phyloP scores from a whole-genome alignment of 2,113 vertebrate species.

The Corythaixoides concolor region DNA sequence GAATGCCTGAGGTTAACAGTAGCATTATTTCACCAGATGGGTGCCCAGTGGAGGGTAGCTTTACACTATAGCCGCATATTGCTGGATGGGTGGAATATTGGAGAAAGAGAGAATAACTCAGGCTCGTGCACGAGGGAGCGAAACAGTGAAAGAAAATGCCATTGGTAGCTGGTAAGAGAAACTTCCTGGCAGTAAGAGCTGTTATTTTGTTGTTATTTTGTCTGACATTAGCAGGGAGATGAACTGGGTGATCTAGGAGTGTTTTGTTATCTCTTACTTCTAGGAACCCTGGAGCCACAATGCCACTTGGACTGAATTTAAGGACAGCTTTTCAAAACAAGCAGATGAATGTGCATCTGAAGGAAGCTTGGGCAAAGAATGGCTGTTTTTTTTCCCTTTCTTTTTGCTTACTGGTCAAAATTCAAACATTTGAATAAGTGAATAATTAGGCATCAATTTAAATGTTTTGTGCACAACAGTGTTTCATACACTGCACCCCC shows the following conservation, averaged over 20 bases:
- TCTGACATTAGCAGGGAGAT: constrained; percentile 58
- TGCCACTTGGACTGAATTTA: constrained; percentile 42
- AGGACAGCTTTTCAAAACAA: constrained; percentile 56
- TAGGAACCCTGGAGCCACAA: constrained; percentile 60
- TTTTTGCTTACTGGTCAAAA: background rate
- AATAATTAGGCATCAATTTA: background rate
- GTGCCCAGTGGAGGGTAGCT: background rate
- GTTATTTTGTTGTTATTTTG: constrained; percentile 66
- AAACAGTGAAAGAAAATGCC: background rate
- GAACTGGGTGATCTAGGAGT: constrained; percentile 50
- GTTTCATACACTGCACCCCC: accelerated
- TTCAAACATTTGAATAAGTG: background rate
- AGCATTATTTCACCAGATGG: background rate
- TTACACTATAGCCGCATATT: background rate
- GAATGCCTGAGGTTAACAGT: background rate
- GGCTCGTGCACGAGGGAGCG: accelerated
- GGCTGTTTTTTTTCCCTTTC: background rate
- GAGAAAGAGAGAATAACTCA: background rate
- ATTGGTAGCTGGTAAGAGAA: constrained; percentile 17
- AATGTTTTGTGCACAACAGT: background rate
- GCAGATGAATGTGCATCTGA: background rate
- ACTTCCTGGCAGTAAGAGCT: constrained; percentile 48
- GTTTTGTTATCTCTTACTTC: constrained; percentile 69
- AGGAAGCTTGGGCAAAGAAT: background rate
- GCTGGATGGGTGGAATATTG: background rate